These are phyloP conservation scores for Atrina japonica DNA, from an alignment of 2,888 invertebrate species.

Conservation along the genomic window DNA sequence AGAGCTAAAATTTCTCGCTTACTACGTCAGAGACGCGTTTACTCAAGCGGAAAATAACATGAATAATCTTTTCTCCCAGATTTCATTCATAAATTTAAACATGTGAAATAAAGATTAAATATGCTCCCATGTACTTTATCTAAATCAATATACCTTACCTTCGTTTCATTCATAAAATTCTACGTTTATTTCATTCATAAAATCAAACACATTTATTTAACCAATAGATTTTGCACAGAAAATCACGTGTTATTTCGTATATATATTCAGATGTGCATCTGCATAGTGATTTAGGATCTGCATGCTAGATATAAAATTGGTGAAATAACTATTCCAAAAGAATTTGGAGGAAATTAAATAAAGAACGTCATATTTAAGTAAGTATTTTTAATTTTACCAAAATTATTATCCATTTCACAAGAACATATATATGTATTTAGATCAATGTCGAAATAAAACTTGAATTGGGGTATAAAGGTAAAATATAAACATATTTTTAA, in stretches of 20 bases:
- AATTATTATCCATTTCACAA: too few relatives aligned
- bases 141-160: conserved; percentile 5
- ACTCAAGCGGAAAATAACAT: conserved; percentile 30
- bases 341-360: too few relatives aligned
- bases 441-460: too few relatives aligned
- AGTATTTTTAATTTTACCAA: too few relatives aligned
- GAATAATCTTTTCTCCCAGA: conserved; percentile 3
- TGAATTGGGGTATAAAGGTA: too few relatives aligned
- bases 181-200: background rate
- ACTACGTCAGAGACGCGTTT: conserved; percentile 39
- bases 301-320: too few relatives aligned
- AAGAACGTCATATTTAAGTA: too few relatives aligned
- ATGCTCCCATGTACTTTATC: conserved; percentile 1
- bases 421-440: too few relatives aligned
- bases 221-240: background rate
- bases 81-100: conserved; percentile 28
- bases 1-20: conserved; percentile 29
- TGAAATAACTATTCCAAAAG: too few relatives aligned
- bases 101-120: background rate
- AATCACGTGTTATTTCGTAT: background rate
- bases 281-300: background rate
- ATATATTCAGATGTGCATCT: conserved; percentile 7
- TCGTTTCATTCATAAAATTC: conserved; percentile 15
- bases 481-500: too few relatives aligned
- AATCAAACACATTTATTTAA: background rate